Evolutionary conservation across 2,797 vertebrate genomes (phyloP), one percentile per base, ranked within the genome.

Genomic region (Nothura maculosa): DNA sequence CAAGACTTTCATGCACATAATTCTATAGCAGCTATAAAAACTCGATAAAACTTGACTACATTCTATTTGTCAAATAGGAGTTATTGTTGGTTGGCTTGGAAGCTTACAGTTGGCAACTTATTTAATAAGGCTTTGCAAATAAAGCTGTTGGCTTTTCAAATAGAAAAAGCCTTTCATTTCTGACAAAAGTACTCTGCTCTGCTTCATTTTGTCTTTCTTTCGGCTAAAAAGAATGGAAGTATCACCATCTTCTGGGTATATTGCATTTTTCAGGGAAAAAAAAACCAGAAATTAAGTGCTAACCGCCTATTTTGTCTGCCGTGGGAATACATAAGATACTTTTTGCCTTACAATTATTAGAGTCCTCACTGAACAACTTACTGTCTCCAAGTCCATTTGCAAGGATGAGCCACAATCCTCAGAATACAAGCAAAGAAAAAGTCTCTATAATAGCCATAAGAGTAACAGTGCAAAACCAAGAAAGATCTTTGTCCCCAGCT

Each of bases 381-480:
- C 6, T 10, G 28, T 34, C 3, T 2, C 19, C 32, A 42, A 55
- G 34, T 40, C 77, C 30, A 50, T 34, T 50, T 18, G 10, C 12
- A 28, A 90, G 77, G 24, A 55, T 24, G 3, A 1, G 4, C 38
- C 67, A 30, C 19, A 54, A 20, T 30, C 28, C 52, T 54, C 28
- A 68, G 87, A 10, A 10, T 0, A 0, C 2, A 10, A 3, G 2
- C 2, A 75, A 54, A 38, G 52, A 12, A 32, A 70, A 0, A 25
- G 52, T 14, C 32, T 42, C 72, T 72, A 34, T 48, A 34, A 2
- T 8, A 81, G 42, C 30, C 58, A 55, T n/a, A 55, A n/a, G 61
- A 15, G 9, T 27, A 52, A 43, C 15, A 5, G 28, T 38, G 25
- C 57, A 77, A 69, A 76, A 24, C 55, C 43, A 57, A 0, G 1